Base-by-base conservation (phyloP, 2,888 invertebrate genomes). In the Philereme transversata region DNA sequence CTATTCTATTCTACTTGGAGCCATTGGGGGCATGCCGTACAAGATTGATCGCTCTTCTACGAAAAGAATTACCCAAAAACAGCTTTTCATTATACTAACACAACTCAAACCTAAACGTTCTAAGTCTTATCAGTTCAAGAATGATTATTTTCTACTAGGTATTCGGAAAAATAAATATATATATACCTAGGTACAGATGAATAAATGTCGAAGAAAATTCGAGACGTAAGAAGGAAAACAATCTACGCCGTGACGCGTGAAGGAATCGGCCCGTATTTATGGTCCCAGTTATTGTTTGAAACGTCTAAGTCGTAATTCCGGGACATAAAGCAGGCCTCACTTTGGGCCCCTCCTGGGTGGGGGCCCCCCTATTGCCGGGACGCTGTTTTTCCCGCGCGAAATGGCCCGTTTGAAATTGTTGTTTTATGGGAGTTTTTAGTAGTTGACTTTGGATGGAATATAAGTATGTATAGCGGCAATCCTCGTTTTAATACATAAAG, bases 221-320 rank as follows among this genome's bases (percentile, higher is more conserved):
- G 68, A 73, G 43, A 52, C 70, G 69, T 71, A 75, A 72, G 75
- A 75, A 79, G 82, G 83, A 88, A 87, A 89, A 86, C 84, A 83
- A 84, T 83, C 83, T 79, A 82, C 73, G 87, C 87, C 86, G 86
- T 88, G 92, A 89, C 86, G 91, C 92, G 92, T 90, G 88, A 92
- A 90, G 88, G 83, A 92, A 91, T 91, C 90, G 89, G 85, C 77
- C 81, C 85, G 85, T 88, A 91, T 92, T 92, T 92, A 92, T 89
- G 86, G 84, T 78, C 78, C 79, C 82, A 88, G 90, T 92, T 92
- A 92, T 92, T 92, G 92, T 92, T 92, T 92, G 92, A 92, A 92
- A 92, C 91, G 92, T 92, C 92, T 90, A 90, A 90, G 92, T 92
- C 92, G 91, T 92, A 90, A 92, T 90, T 90, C 90, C 84, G 84